Evolutionary conservation across 2,113 vertebrate species (phyloP).

Genomic region (Sapajus apella): DNA sequence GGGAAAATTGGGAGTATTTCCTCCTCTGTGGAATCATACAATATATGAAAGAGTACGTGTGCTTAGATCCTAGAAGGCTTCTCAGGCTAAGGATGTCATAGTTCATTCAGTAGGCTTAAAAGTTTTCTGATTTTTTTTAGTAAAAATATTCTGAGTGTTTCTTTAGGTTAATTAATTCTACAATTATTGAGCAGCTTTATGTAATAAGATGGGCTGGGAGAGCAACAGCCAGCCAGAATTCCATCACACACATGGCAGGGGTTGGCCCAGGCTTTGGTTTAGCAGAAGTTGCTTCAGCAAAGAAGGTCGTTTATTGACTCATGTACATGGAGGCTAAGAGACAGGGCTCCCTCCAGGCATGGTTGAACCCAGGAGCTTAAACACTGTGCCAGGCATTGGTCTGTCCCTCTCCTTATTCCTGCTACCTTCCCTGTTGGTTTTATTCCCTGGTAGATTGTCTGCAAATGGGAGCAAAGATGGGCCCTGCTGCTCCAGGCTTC

Average conservation of each 20-base stretch:
- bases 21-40: not conserved
- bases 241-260: rapidly evolving
- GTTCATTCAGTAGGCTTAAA: not conserved
- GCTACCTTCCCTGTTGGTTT: not conserved
- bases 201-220: not conserved
- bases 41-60: rapidly evolving
- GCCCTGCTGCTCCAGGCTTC: not conserved
- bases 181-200: not conserved
- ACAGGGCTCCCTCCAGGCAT: not conserved
- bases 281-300: not conserved
- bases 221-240: rapidly evolving
- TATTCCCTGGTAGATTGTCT: not conserved
- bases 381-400: rapidly evolving
- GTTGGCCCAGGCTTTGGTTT: not conserved
- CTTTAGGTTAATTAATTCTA: not conserved
- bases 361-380: not conserved
- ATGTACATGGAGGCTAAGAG: not conserved
- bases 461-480: not conserved
- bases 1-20: rapidly evolving
- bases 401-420: not conserved
- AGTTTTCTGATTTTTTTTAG: not conserved
- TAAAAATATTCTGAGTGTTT: not conserved
- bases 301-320: rapidly evolving
- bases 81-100: not conserved
- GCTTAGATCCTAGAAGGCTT: not conserved